Evolutionary conservation across 2,797 vertebrate genomes (phyloP), one percentile per base, ranked within the genome.

Genomic region (Lutjanus campechanus): DNA sequence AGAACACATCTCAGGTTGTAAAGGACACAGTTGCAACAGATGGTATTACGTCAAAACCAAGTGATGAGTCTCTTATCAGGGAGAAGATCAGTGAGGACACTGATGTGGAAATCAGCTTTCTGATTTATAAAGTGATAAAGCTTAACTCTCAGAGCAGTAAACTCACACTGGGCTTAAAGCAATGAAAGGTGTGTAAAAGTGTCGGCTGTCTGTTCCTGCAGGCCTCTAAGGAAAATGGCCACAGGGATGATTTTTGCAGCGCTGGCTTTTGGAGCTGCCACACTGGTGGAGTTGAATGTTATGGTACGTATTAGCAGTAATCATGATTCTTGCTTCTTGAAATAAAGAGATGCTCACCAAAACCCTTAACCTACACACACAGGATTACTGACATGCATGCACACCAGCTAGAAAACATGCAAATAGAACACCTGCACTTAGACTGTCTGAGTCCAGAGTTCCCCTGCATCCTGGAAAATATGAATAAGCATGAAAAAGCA

Each of bases 201-300:
- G 50, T 51, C 36, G 3, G 5, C 29, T 60, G 25, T 76, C 50
- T 73, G n/a, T 77, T 36, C 55, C 19, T 64, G 50, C 88, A 99
- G 98, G 76, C 97, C 98, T 50, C 93, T 99, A 22, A 97, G 92
- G 85, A 98, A 98, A 94, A 99, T 99, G 97, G 95, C 96, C 29
- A 41, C 86, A 3, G 98, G 98, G 74, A 99, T 99, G 98, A 87
- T 98, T 74, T 93, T 99, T 79, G 98, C 97, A 15, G 96, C 96
- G 2, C n/a, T 99, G 88, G 97, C 98, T 0, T 99, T 99, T 47
- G 95, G 90, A 83, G 95, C 96, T 46, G 98, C 98, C 64, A 95
- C 97, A 1, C 1, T 96, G 69, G 94, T 99, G 89, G 98, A 99
- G 93, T 43, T 98, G 77, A 96, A 96, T 73, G 96, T 98, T 54